Percentiles rank a stretch among this genome's conserved stretches.
Evolutionary conservation across 2,888 invertebrate genomes (phyloP).

Genomic region (Caenorhabditis virilis): DNA sequence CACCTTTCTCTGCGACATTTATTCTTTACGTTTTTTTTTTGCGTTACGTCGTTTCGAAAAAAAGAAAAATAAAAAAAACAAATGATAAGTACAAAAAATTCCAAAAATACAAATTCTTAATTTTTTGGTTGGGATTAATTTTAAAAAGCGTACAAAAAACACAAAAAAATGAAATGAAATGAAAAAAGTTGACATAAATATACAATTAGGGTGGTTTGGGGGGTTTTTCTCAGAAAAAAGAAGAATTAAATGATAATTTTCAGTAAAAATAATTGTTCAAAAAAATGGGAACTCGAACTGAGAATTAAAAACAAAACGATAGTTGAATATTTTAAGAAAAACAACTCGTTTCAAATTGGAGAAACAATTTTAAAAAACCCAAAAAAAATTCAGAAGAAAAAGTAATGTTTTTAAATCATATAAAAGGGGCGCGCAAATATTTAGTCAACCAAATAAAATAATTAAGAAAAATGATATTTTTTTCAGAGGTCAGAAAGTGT

Average conservation of each 20-base stretch:
- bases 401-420: too few species aligned
- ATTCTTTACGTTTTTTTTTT: background rate
- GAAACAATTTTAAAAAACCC: too few species aligned
- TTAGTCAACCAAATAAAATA: too few species aligned
- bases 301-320: background rate
- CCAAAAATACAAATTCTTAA: background rate
- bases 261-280: background rate
- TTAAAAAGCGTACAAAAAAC: background rate
- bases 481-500: too few species aligned
- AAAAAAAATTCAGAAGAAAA: too few species aligned
- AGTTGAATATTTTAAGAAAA: background rate
- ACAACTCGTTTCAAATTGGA: too few species aligned
- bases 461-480: too few species aligned
- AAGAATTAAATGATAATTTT: background rate
- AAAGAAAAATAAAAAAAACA: background rate
- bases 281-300: too few species aligned
- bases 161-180: background rate
- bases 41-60: too few species aligned
- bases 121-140: background rate
- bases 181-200: background rate
- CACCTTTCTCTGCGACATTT: background rate
- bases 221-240: background rate
- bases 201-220: too few species aligned
- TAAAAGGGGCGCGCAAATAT: too few species aligned
- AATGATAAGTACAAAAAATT: background rate